A percentile compares a stretch with the other conserved stretches of the same genome.
Conservation (phyloP, 2,888 invertebrate species). For the Apomyelois bistriatella region DNA sequence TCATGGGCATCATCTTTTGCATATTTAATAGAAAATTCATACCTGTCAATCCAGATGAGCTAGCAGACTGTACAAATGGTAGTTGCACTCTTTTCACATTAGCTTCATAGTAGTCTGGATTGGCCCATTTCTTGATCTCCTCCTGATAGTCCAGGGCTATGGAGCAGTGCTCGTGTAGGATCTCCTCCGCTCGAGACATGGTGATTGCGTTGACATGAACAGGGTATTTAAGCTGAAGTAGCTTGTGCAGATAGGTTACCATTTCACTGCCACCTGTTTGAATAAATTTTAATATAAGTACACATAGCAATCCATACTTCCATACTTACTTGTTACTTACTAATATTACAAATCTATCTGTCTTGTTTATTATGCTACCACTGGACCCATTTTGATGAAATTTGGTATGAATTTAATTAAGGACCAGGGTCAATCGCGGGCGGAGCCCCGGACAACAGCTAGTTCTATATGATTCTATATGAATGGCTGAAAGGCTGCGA, state of each 20-base stretch:
- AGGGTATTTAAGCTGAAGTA: constrained; percentile 95
- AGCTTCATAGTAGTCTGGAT: constrained; percentile 88
- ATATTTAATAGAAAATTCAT: background rate
- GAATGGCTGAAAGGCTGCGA: no score
- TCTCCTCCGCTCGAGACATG: constrained; percentile 91
- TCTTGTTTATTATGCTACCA: no score
- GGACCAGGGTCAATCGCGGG: no score
- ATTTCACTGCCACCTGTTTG: constrained; percentile 87
- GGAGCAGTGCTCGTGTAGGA: constrained; percentile 89
- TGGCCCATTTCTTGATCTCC: constrained; percentile 90
- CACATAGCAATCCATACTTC: no score
- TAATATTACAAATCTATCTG: no score
- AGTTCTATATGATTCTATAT: no score
- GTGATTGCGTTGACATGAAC: constrained; percentile 94
- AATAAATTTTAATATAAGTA: background rate
- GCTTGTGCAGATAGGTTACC: constrained; percentile 89
- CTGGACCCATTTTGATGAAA: no score
- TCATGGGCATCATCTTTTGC: no score
- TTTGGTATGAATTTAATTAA: no score
- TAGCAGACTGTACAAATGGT: constrained; percentile 85
- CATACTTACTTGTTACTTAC: no score
- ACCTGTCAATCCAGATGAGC: constrained; percentile 83
- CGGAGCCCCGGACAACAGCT: no score
- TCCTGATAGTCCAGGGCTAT: constrained; percentile 89
- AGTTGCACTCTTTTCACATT: constrained; percentile 92